Base-by-base conservation (phyloP, 1,140 invertebrate genomes). In the Coptotermes formosanus region DNA sequence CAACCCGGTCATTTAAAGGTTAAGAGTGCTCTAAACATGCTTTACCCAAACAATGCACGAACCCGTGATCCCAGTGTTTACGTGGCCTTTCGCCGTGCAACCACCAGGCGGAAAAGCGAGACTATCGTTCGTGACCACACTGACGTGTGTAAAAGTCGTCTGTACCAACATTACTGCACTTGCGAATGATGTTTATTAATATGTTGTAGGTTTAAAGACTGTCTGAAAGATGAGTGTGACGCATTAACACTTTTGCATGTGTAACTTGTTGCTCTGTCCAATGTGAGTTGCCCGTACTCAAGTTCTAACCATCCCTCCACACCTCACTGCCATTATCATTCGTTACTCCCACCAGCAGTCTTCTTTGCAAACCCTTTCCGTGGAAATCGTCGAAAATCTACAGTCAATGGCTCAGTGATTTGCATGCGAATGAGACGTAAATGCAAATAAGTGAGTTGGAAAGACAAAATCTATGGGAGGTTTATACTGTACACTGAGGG, bases 381-480 rank as follows among this genome's bases (percentile, higher is more conserved):
- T 75, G 64, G 30, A 75, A 75, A 75, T 75, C 64, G 25, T 75
- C 64, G 64, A 75, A 75, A 75, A 75, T 75, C n/a, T 75, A 25
- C 9, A 64, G 64, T 75, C 25, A 75, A 75, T 30, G n/a, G 64
- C 64, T 75, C 64, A 11, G 64, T 75, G 64, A 75, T 75, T 75
- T 75, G 64, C 64, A 75, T 75, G 25, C 64, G 64, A 75, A 75
- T 75, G 64, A 75, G 64, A 30, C 14, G n/a, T 75, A 25, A 75
- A 75, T 75, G 64, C n/a, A 75, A 75, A 75, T 75, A 75, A 75
- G 64, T 75, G 64, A 75, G 25, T 75, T 75, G 64, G 64, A 75
- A 75, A 75, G 64, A 75, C 64, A 75, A 75, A 75, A 75, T 75
- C 64, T 75, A 75, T 75, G 64, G n/a, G 64, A 75, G 64, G 64